Evolutionary conservation across 2,113 vertebrate species (phyloP), one percentile per base, ranked within the genome.

Genomic region (Cynocephalus volans): DNA sequence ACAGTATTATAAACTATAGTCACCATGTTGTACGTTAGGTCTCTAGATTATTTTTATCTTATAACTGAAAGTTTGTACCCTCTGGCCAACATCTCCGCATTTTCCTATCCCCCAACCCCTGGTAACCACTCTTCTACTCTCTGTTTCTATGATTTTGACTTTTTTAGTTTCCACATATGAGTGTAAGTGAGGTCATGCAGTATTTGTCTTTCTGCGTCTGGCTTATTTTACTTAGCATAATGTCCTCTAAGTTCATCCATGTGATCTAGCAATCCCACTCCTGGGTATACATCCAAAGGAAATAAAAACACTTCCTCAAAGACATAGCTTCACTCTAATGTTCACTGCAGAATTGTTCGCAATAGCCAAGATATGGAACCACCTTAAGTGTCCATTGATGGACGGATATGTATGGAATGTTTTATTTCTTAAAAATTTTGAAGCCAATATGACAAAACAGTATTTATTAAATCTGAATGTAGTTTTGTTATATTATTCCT

Each of bases 401-500:
- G 21, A 8, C n/a, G 36, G 56, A 41, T 41, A 41, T 41, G 41
- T 41, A 41, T 41, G 41, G 41, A 41, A 41, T 41, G 41, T 41
- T 41, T 41, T 41, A 41, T 41, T 3, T 41, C 41, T 41, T 41
- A 81, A 75, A 79, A 84, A 41, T 26, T 45, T 82, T 8, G 24
- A 92, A 84, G 15, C 33, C 48, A 94, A 26, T 45, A 19, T 24
- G 36, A 67, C 24, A 72, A 56, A 80, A 83, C 8, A 33, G 19
- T 92, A 73, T 93, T 92, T 80, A 24, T 64, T 67, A 85, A 69
- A 76, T 90, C 26, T 85, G 56, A 31, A 77, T 13, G 33, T 36
- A 88, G 18, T 86, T 88, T 91, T 62, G 50, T 62, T 75, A 36
- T 81, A 73, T 50, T 84, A 69, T 79, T 45, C 33, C 41, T 93